These are phyloP conservation scores for Stichodactyla mertensii DNA, from an alignment of 64 coral and sea anemone genomes.

Conservation along the genomic window DNA sequence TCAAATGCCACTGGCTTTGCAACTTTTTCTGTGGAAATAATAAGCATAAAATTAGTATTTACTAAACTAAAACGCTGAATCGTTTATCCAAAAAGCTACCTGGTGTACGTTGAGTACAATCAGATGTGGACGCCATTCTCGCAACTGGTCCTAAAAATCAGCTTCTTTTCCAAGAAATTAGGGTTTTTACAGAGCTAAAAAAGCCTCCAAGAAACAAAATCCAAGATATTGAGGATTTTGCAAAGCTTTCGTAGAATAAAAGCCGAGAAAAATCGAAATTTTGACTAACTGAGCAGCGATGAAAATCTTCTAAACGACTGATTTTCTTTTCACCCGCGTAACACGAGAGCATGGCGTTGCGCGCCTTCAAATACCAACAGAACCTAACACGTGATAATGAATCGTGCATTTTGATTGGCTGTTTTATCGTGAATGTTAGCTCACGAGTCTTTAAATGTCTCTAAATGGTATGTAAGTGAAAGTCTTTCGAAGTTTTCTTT, in stretches of 20 bases:
- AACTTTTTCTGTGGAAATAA: background rate
- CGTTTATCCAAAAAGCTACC: too few relatives aligned
- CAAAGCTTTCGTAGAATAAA: background rate
- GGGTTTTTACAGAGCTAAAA: background rate
- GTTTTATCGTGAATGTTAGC: background rate
- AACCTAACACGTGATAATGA: conserved; percentile 11
- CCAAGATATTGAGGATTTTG: background rate
- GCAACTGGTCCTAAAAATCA: background rate
- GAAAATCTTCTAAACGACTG: background rate
- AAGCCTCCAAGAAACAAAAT: background rate
- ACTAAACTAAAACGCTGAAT: too few relatives aligned
- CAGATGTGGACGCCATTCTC: conserved; percentile 21
- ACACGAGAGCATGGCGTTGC: conserved; percentile 22
- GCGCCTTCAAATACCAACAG: conserved; percentile 36
- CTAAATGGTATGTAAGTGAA: background rate
- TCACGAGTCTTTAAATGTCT: background rate
- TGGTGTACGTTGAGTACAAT: background rate
- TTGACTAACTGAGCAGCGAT: background rate
- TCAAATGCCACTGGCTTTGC: conserved; percentile 52
- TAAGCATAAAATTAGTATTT: too few relatives aligned
- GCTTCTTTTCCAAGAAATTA: too few relatives aligned
- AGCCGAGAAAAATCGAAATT: background rate
- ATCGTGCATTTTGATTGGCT: conserved; percentile 18
- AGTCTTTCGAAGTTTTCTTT: background rate
- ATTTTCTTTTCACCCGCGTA: background rate